Base-by-base conservation (phyloP, 1,140 invertebrate species). In the Helicoverpa armigera region DNA sequence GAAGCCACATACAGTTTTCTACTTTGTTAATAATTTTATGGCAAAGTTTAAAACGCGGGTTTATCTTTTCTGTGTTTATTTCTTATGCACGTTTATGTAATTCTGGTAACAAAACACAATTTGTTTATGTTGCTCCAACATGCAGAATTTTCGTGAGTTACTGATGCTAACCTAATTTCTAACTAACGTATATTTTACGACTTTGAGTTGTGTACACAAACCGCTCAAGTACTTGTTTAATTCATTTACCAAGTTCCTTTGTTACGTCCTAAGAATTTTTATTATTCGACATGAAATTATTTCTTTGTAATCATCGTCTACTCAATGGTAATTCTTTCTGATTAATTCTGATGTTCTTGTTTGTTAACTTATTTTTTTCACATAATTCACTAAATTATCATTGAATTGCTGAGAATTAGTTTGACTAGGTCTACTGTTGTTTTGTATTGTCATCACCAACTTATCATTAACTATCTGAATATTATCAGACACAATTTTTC, bases 1-100 rank as follows among this genome's bases (percentile, higher is more conserved):
- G 83, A 81, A 84, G 83, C 85, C 84, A 86, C 85, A 88, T 90
- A 82, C 83, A 82, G 81, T 88, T 88, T 89, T 85, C 83, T 86
- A 88, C 84, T 87, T 88, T 89, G 83, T 85, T 74, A 56, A 79
- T 82, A 79, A 74, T 67, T 81, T 79, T 79, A 79, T 60, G 76
- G 63, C 35, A 51, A 70, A 70, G 16, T 79, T 48, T 79, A 70
- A 79, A 79, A 79, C 65, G 43, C 31, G 14, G 58, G 51, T 79
- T 70, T 79, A 79, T 79, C 76, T 70, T 70, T 63, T 31, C 76
- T 29, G 23, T 79, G 65, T 79, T 79, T 79, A 79, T 79, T 58
- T 79, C 63, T 79, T 70, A 58, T 69, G 63, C 76, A 79, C 76
- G 76, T 79, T 70, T 79, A 79, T 79, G 65, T 58, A 50, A 79